Base-by-base conservation (phyloP, 1,140 invertebrate genomes). In the Bombyx mandarina region DNA sequence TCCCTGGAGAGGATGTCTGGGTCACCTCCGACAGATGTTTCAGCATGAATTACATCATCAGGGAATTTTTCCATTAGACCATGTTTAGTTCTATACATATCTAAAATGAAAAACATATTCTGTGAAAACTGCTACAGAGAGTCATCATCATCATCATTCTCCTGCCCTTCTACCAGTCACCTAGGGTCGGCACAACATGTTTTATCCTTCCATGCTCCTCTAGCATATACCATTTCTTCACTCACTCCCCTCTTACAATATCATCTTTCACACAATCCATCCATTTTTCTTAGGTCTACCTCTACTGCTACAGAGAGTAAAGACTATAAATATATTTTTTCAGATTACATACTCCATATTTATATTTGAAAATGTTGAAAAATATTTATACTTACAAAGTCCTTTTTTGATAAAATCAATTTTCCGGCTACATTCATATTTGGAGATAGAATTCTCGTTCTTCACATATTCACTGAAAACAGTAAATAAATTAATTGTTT, bases 321-420 rank as follows among this genome's bases (percentile, higher is more conserved):
- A 35, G 26, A 35, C 26, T 35, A 18, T 18, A 35, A 35, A 35
- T 5, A 35, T 35, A 35, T 35, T 18, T 18, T 35, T 5, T 35
- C 26, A 35, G 26, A 18, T 22, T 18, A 6, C 26, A 5, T 50
- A 22, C 10, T 12, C n/a, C 8, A 18, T 18, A 22, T 50, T 4
- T 18, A 51, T 35, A 35, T 7, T 7, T 45, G 52, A 45, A 44
- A 54, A 3, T 52, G n/a, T 52, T 54, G 6, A 54, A 54, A 44
- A 12, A 50, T 12, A 56, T 58, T 62, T 59, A 63, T 61, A 91
- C 92, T 90, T 90, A 95, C 94, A 92, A 67, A 93, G 83, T 64
- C 94, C 94, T 86, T 94, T 93, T 71, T 90, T 93, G 58, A 95
- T 94, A 66, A 95, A 95, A 64, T 95, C 93, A 86, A 91, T 89